Conservation (phyloP, 2,888 invertebrate genomes). For the Drosophila nr. medialis region DNA sequence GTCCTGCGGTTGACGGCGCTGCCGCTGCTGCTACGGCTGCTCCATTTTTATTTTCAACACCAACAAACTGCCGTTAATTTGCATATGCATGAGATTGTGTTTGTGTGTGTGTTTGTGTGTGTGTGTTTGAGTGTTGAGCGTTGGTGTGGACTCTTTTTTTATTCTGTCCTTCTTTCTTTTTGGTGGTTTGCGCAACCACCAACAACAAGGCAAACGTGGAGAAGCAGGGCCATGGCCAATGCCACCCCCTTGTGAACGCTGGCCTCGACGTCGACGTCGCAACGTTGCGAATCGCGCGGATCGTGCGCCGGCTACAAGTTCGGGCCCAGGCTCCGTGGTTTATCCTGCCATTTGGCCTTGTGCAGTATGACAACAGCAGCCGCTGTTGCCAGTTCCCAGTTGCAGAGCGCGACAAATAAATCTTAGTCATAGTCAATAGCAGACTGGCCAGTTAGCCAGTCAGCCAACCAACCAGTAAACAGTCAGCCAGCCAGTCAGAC, state of each 20-base stretch:
- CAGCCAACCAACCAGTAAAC: slow-evolving; percentile 30
- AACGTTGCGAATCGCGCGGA: slow-evolving; percentile 18
- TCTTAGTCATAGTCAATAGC: slow-evolving; percentile 70
- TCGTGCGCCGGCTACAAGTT: slow-evolving; percentile 54
- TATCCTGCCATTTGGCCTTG: slow-evolving; percentile 82
- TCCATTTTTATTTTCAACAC: slow-evolving; percentile 77
- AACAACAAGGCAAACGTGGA: slow-evolving; percentile 41
- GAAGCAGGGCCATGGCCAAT: slow-evolving; percentile 63
- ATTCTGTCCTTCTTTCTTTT: slow-evolving; percentile 41
- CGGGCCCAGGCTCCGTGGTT: slow-evolving; percentile 83
- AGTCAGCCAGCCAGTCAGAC: slow-evolving; percentile 27
- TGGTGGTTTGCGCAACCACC: slow-evolving; percentile 70
- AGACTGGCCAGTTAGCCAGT: slow-evolving; percentile 46
- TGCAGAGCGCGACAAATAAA: slow-evolving; percentile 75
- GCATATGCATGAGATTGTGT: slow-evolving; percentile 61
- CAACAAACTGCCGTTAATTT: slow-evolving; percentile 70
- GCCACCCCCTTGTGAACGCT: slow-evolving; percentile 59
- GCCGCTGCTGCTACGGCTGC: slow-evolving; percentile 60
- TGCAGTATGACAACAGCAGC: slow-evolving; percentile 83
- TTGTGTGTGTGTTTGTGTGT: slow-evolving; percentile 22
- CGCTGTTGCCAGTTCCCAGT: slow-evolving; percentile 83
- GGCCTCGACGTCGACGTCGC: slow-evolving; percentile 46
- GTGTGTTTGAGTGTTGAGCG: slow-evolving; percentile 22
- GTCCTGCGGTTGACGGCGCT: slow-evolving; percentile 66
- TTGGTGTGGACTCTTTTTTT: slow-evolving; percentile 24